Percentiles rank a stretch among this genome's conserved stretches.
phyloP scores from a whole-genome alignment of 2,797 vertebrate species.

The Lacerta viridis region DNA sequence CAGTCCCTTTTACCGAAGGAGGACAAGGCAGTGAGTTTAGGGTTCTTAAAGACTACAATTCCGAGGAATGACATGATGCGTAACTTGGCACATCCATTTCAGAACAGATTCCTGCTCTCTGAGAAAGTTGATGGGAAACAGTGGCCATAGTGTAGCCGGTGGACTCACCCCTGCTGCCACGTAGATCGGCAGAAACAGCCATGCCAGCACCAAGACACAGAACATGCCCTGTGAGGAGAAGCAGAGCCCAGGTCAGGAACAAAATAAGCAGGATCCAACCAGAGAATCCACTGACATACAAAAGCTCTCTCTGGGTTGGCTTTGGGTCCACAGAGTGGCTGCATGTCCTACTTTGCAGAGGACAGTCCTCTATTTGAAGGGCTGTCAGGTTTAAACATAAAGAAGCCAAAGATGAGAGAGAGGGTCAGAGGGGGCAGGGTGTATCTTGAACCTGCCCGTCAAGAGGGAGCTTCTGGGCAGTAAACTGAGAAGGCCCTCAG shows the following conservation, averaged over 20 bases:
- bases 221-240: conserved; percentile 87
- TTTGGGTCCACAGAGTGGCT: neutral
- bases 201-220: conserved; percentile 90
- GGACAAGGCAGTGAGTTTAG: no score
- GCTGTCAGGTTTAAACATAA: no score
- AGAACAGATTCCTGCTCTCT: neutral
- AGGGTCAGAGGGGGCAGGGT: no score
- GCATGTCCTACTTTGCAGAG: neutral
- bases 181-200: conserved; percentile 97
- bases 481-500: no score
- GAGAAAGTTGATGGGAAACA: no score
- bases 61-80: no score
- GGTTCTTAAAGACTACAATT: no score
- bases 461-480: no score
- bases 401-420: no score
- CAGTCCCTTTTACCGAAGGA: no score
- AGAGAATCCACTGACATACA: neutral
- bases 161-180: conserved; percentile 90
- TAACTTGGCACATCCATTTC: neutral
- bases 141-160: fast-evolving
- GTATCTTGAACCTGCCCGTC: no score
- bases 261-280: neutral
- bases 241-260: neutral
- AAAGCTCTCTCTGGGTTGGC: neutral
- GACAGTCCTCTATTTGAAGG: no score